Evolutionary conservation across 2,797 vertebrate species (phyloP).

Genomic region (Mionectes olivaceus): DNA sequence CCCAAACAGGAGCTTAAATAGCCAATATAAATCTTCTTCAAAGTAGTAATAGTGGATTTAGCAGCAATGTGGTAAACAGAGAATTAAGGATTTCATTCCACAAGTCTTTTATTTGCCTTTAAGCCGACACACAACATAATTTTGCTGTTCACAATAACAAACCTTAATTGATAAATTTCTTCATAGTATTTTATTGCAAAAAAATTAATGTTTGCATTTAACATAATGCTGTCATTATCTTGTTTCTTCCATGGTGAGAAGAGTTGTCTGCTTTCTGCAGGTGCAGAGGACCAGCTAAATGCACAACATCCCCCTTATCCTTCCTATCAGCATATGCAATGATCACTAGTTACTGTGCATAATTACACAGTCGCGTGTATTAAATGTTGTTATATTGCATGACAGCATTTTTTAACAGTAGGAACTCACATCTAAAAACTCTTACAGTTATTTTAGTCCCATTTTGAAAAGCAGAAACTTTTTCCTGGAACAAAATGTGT

Average conservation of each 20-base stretch:
- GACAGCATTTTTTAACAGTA: conserved; percentile 76
- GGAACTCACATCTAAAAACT: conserved; percentile 74
- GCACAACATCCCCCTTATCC: conserved; percentile 1
- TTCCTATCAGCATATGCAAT: conserved; percentile 41
- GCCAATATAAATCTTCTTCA: conserved; percentile 35
- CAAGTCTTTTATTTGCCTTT: conserved; percentile 54
- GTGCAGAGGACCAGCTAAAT: conserved; percentile 73
- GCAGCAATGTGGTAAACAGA: conserved; percentile 40
- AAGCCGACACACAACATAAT: conserved; percentile 54
- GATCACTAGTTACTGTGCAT: conserved; percentile 75
- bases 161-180: conserved; percentile 73
- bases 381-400: conserved; percentile 72
- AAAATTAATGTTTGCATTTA: conserved; percentile 78
- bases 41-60: conserved; percentile 44
- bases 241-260: conserved; percentile 75
- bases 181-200: conserved; percentile 69
- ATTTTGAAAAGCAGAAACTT: conserved; percentile 31
- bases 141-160: conserved; percentile 57
- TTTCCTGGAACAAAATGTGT: conserved; percentile 24
- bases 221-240: conserved; percentile 75
- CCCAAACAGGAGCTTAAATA: conserved; percentile 2
- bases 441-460: conserved; percentile 66
- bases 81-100: conserved; percentile 68
- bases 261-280: conserved; percentile 76
- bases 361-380: conserved; percentile 77